Percentiles rank a stretch among this genome's conserved stretches.
phyloP scores from a whole-genome alignment of 2,888 invertebrate genomes.

The Osedax frankpressi region DNA sequence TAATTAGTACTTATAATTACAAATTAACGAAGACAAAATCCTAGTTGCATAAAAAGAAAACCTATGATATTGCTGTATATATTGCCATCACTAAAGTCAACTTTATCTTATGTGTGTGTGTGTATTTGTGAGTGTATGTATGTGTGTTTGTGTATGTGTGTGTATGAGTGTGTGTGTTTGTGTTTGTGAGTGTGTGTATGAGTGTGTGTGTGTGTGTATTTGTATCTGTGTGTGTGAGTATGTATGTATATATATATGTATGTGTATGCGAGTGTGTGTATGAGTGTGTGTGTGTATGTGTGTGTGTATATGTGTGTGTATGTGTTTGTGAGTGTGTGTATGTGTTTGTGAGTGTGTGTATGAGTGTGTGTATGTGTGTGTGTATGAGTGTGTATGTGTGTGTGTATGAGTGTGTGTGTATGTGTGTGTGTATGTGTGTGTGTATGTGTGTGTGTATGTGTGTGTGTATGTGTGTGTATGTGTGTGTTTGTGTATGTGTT shows the following conservation, averaged over 20 bases:
- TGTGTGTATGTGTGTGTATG: background rate
- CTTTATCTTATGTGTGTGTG: too few relatives aligned
- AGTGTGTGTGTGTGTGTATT: too few relatives aligned
- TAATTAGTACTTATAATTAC: too few relatives aligned
- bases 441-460: background rate
- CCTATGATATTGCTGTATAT: too few relatives aligned
- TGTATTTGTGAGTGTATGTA: too few relatives aligned
- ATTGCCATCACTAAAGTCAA: too few relatives aligned
- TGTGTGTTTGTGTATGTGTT: background rate
- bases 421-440: background rate
- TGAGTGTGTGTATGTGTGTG: background rate
- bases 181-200: too few relatives aligned
- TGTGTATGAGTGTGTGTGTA: slow-evolving; percentile 2
- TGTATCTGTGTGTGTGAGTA: too few relatives aligned
- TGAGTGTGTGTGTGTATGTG: background rate
- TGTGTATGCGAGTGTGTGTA: background rate
- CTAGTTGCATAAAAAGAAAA: too few relatives aligned
- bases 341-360: background rate
- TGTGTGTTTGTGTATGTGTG: too few relatives aligned
- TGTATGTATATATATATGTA: background rate
- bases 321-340: slow-evolving; percentile 5
- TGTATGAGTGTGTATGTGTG: background rate
- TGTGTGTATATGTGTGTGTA: background rate
- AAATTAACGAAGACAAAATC: too few relatives aligned
- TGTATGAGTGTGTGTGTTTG: too few relatives aligned